Percentiles rank a stretch among this genome's conserved stretches.
Evolutionary conservation across 2,888 invertebrate species (phyloP).

Genomic region (Aphidoletes aphidimyza): DNA sequence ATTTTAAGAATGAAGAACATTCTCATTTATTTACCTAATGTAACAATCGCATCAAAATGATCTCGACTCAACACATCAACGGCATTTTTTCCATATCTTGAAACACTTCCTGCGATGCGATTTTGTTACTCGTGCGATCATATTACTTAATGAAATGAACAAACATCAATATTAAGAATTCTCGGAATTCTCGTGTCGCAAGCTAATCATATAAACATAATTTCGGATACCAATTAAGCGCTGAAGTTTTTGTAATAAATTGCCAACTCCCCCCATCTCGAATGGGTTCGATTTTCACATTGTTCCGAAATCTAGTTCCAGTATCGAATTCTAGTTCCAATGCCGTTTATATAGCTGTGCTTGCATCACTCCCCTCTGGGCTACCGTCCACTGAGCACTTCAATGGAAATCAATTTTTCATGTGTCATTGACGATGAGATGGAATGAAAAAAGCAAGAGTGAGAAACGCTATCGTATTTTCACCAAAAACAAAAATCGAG

Average conservation of each 20-base stretch:
- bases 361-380: too few relatives aligned
- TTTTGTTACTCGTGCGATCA: constrained; percentile 25
- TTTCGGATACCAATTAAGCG: too few relatives aligned
- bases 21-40: constrained; percentile 19
- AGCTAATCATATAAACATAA: too few relatives aligned
- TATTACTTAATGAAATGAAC: constrained; percentile 15
- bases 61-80: neutral
- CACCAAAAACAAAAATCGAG: neutral
- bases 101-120: neutral
- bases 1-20: neutral
- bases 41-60: neutral
- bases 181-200: too few relatives aligned
- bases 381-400: too few relatives aligned
- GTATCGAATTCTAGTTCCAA: too few relatives aligned
- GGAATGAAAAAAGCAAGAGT: neutral
- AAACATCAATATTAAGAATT: too few relatives aligned
- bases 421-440: neutral
- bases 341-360: too few relatives aligned
- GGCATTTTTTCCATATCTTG: neutral
- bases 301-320: too few relatives aligned
- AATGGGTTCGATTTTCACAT: too few relatives aligned
- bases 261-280: too few relatives aligned
- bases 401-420: constrained; percentile 5
- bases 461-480: neutral
- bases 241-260: too few relatives aligned